A percentile compares a stretch with the other conserved stretches of the same genome.
Evolutionary conservation across 92 coral and sea anemone species (phyloP).

Genomic region (Hydrozoanthus gracilis): DNA sequence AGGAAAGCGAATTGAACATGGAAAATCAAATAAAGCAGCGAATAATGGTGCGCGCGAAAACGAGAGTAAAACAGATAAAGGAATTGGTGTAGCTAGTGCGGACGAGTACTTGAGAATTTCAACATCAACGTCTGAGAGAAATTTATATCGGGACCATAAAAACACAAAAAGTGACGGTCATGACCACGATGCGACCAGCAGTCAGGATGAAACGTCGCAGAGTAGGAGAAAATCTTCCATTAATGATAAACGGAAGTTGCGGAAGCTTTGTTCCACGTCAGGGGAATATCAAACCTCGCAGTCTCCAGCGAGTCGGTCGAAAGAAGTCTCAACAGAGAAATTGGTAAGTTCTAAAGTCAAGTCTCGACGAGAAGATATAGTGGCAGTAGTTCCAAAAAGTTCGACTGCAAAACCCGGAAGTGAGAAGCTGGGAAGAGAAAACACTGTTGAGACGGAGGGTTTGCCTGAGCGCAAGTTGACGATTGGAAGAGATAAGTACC

Average conservation of each 20-base stretch:
- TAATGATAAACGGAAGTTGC: background rate
- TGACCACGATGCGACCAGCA: background rate
- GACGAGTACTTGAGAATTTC: background rate
- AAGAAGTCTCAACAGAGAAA: background rate
- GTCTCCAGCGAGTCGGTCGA: background rate
- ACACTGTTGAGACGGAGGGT: conserved; percentile 31
- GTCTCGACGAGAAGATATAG: background rate
- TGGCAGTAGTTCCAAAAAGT: background rate
- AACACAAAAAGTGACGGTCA: background rate
- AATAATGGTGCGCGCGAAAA: background rate
- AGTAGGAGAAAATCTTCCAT: background rate
- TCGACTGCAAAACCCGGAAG: background rate
- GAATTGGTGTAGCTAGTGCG: background rate
- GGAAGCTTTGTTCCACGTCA: background rate
- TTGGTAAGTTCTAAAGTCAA: background rate
- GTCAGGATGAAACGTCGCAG: background rate
- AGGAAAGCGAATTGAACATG: background rate
- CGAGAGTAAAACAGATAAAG: background rate
- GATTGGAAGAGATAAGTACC: conserved; percentile 72
- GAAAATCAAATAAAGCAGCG: background rate
- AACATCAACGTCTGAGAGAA: background rate
- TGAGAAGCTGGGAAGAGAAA: conserved; percentile 12
- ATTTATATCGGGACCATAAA: background rate
- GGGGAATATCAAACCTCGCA: background rate
- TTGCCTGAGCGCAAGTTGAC: conserved; percentile 49